Base-by-base conservation (phyloP, 2,888 invertebrate genomes). In the Protodeltote pygarga region DNA sequence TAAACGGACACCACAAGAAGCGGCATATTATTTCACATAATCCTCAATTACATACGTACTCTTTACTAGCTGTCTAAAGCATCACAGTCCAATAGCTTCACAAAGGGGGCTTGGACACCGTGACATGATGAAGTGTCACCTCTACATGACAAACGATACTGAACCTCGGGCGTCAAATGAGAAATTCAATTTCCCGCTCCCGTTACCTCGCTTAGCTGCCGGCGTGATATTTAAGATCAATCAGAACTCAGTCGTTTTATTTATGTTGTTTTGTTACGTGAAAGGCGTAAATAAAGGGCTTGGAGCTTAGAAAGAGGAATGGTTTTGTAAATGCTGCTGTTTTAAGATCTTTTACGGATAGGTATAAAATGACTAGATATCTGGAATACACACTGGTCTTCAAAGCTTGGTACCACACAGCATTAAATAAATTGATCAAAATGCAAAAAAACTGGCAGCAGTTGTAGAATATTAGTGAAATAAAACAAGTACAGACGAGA, bases 91-190 rank as follows among this genome's bases (percentile, higher is more conserved):
- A 81, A 75, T 78, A 75, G 71, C 60, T 65, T 52, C 54, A 80
- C 81, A 87, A 85, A 84, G 81, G 78, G 73, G 76, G 73, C 77
- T 37, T 81, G 82, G 83, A 79, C 83, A 79, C 71, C 79, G 75
- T 79, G 82, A 82, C 83, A 83, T 83, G 89, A 88, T 88, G 89
- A 83, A 84, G 85, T 89, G 90, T 89, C 90, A 84, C 81, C 79
- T 76, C 67, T 67, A 72, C 58, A 83, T 90, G 89, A 91, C 82
- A 85, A 83, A 89, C 83, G 89, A 87, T 77, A 79, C 73, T 73
- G 63, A 71, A 79, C 77, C 79, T 75, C 79, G 71, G 71, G 76
- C 83, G 83, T 80, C 81, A 87, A 86, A 87, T 85, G 81, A 85
- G 86, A 85, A 88, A 89, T 87, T 84, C 85, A 89, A 89, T 90